Percentiles rank a stretch among this genome's conserved stretches.
These are phyloP conservation scores for Nomada ruficornis DNA, from an alignment of 2,888 invertebrate genomes.

Conservation along the genomic window DNA sequence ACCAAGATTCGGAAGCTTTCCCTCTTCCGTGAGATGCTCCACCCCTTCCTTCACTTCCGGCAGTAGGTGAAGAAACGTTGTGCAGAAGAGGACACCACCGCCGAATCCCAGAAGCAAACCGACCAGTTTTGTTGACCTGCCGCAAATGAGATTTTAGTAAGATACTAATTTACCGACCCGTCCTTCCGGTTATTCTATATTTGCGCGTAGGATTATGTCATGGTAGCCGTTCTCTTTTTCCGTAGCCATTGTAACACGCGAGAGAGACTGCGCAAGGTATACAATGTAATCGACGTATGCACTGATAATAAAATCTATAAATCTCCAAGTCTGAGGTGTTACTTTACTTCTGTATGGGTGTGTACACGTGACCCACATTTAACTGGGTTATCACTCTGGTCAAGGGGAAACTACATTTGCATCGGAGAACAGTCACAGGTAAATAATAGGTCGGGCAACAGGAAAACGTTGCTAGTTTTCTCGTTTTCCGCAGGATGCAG, in stretches of 20 bases:
- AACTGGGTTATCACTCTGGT: conserved; percentile 15
- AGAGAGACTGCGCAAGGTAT: neutral
- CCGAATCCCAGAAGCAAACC: conserved; percentile 91
- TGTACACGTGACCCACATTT: conserved; percentile 2
- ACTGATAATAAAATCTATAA: conserved; percentile 34
- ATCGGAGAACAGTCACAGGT: neutral
- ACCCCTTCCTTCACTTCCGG: conserved; percentile 92
- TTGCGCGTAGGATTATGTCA: conserved; percentile 16
- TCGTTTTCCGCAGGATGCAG: too few species aligned
- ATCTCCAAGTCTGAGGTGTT: conserved; percentile 14
- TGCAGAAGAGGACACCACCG: conserved; percentile 93
- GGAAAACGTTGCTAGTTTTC: neutral
- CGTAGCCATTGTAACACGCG: neutral
- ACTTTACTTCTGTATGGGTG: neutral
- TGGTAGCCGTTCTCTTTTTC: neutral
- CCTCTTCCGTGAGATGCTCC: conserved; percentile 85
- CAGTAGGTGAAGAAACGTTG: conserved; percentile 92
- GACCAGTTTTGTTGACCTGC: conserved; percentile 83
- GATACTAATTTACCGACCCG: conserved; percentile 9
- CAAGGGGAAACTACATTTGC: neutral
- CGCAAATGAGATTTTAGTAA: neutral
- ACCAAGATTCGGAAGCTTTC: conserved; percentile 85
- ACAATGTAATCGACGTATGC: conserved; percentile 4
- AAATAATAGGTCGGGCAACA: neutral
- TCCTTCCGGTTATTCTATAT: neutral